Base-by-base conservation (phyloP, 1,140 invertebrate species). In the Tetragnatha versicolor region DNA sequence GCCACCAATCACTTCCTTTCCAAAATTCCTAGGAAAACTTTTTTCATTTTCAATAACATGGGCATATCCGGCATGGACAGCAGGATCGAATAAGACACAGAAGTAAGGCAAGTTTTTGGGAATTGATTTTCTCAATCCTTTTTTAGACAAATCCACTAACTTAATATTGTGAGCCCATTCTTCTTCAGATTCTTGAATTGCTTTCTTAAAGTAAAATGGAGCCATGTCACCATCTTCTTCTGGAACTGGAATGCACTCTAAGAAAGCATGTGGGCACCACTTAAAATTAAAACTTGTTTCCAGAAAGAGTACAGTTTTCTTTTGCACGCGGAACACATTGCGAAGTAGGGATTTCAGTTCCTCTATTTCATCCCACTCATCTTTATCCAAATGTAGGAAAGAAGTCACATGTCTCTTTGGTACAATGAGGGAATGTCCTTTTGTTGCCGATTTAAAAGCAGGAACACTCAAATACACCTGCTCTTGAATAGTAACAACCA, bases 161-260 rank as follows among this genome's bases (percentile, higher is more conserved):
- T 99, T 98, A 84, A 96, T 96, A 85, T 99, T 98, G 80, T 92
- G 91, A 14, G 93, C 89, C 96, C 97, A 98, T 88, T 98, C 96
- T 29, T 89, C 90, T 87, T 98, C 97, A 81, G 93, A 96, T 86
- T 98, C 97, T 82, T 94, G 87, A 58, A 99, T 91, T 0, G 96
- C 96, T 91, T 99, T 98, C 90, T 92, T 98, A 84, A 98, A 98
- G 88, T 98, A 98, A 80, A 98, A 97, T 1, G 95, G 94, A 12
- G 94, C 94, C 84, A 92, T 86, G 80, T 94, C 92, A 29, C 93
- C 93, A 37, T 91, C 88, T 85, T 96, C 93, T 83, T 89, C 90
- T 5, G 93, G 91, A 81, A 98, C 82, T 0, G 96, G 94, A 25
- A 98, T 88, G 88, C 96, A 98, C 82, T 98, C 92, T 22, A 98